A percentile compares a stretch with the other conserved stretches of the same genome.
Evolutionary conservation across 2,888 invertebrate species (phyloP).

Genomic region (Entomobrya multifasciata): DNA sequence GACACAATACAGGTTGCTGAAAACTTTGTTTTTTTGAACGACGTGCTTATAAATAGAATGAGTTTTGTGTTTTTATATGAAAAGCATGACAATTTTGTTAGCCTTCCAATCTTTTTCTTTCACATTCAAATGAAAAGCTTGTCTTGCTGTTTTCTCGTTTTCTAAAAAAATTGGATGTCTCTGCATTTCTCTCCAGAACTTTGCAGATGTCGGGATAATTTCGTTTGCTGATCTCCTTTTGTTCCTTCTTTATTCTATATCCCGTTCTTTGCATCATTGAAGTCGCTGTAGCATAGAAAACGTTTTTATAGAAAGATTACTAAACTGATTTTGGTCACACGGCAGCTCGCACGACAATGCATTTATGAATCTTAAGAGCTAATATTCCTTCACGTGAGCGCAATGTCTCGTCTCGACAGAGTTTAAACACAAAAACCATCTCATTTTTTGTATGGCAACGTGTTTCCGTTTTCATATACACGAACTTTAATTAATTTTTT

Average conservation of each 20-base stretch:
- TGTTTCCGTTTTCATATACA: not conserved
- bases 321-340: not conserved
- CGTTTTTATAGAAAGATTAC: not conserved
- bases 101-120: not conserved
- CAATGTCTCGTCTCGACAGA: too few relatives aligned
- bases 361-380: too few relatives aligned
- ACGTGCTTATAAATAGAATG: not conserved
- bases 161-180: not conserved
- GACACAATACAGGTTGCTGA: conserved; percentile 3
- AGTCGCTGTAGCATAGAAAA: not conserved
- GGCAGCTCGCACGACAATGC: too few relatives aligned
- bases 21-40: conserved; percentile 7
- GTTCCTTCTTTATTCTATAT: not conserved
- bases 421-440: too few relatives aligned
- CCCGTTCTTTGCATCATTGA: not conserved
- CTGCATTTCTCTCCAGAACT: not conserved
- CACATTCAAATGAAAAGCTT: conserved; percentile 17
- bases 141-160: not conserved
- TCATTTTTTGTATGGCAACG: too few relatives aligned
- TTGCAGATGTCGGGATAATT: conserved; percentile 32
- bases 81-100: not conserved
- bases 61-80: not conserved
- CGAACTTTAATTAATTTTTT: not conserved
- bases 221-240: not conserved
- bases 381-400: too few relatives aligned